These are phyloP conservation scores for Vireo altiloquus DNA, from an alignment of 2,113 vertebrate genomes.

Conservation along the genomic window DNA sequence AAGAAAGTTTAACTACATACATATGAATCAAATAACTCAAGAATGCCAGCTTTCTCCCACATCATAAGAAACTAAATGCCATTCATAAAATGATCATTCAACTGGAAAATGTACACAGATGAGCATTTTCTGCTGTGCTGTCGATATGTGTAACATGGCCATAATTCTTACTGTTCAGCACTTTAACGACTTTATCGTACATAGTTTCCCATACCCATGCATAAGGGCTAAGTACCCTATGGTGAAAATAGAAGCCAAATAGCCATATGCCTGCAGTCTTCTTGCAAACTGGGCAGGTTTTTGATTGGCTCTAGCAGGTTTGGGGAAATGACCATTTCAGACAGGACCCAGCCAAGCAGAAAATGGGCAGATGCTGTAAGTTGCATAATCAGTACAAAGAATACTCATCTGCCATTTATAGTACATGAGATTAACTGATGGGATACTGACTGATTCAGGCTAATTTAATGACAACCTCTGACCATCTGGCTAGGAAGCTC, in stretches of 20 bases:
- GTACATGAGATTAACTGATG: slow-evolving; percentile 36
- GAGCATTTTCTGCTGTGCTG: not conserved
- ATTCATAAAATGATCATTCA: slow-evolving; percentile 22
- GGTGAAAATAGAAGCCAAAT: slow-evolving; percentile 1
- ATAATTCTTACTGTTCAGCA: not conserved
- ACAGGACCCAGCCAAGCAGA: slow-evolving; percentile 44
- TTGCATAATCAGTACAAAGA: slow-evolving; percentile 49
- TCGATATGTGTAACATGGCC: not conserved
- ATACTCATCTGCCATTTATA: slow-evolving; percentile 46
- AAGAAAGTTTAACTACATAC: not conserved
- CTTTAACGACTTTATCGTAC: not conserved
- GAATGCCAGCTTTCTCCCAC: not conserved
- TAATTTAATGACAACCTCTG: slow-evolving; percentile 49
- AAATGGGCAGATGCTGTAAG: slow-evolving; percentile 54
- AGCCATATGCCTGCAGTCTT: not conserved
- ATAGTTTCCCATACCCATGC: not conserved
- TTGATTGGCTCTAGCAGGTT: slow-evolving; percentile 41
- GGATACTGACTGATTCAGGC: slow-evolving; percentile 22
- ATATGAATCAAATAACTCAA: not conserved
- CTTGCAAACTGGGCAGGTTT: slow-evolving; percentile 28
- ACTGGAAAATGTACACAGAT: not conserved
- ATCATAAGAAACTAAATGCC: not conserved
- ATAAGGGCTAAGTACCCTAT: not conserved
- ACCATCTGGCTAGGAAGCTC: slow-evolving; percentile 53
- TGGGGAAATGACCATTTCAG: slow-evolving; percentile 51